Evolutionary conservation across 2,113 vertebrate species (phyloP).

Genomic region (Hemiscyllium ocellatum): DNA sequence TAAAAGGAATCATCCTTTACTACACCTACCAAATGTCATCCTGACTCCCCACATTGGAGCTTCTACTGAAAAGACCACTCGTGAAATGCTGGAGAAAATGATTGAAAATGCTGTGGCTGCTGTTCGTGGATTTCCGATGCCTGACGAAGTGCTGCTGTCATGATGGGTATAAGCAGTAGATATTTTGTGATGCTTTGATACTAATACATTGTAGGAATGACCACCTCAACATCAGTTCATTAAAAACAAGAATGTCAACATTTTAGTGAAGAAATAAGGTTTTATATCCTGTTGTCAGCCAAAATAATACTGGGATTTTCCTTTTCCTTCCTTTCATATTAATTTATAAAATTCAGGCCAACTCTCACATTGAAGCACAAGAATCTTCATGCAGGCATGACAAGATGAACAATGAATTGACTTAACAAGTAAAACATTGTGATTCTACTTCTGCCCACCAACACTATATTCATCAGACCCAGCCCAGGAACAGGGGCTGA

Average conservation of each 20-base stretch:
- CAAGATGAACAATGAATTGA: not conserved
- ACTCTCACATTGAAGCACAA: not conserved
- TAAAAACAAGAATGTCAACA: not conserved
- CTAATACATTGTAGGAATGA: not conserved
- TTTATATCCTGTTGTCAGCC: not conserved
- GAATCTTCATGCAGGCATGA: not conserved
- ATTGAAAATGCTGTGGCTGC: conserved; percentile 47
- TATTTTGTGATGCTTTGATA: not conserved
- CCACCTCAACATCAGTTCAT: not conserved
- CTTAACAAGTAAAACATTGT: not conserved
- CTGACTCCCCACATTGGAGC: conserved; percentile 50
- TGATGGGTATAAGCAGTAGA: not conserved
- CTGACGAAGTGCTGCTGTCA: conserved; percentile 46
- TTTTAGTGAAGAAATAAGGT: not conserved
- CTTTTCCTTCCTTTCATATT: not conserved
- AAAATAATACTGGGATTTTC: not conserved
- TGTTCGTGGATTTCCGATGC: conserved; percentile 45
- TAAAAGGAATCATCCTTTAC: conserved; percentile 51
- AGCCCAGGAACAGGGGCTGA: no score
- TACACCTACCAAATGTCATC: conserved; percentile 50
- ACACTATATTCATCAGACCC: no score
- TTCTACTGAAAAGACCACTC: conserved; percentile 44
- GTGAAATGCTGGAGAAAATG: conserved; percentile 46
- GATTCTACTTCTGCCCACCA: no score
- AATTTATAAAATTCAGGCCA: not conserved